Evolutionary conservation across 2,113 vertebrate genomes (phyloP), one percentile per base, ranked within the genome.

Genomic region (Mormoops blainvillei): DNA sequence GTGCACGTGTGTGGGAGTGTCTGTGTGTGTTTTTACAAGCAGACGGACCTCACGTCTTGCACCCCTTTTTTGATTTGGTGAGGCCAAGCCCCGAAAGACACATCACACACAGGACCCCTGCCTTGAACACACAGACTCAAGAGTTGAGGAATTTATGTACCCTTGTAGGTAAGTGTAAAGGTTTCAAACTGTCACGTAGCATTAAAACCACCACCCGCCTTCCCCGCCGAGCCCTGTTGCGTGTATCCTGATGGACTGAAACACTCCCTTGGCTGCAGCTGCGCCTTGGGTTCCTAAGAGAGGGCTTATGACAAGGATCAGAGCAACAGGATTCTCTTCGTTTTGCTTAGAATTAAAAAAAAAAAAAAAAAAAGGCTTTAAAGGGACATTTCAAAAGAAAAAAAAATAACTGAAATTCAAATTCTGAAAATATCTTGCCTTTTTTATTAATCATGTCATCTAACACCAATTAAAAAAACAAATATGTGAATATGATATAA

Each of bases 401-500:
- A 96, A 96, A 70, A 87, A 97, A 95, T 36, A 92, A 85, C 97
- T 97, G 82, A 97, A 98, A 98, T 97, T 90, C 94, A 74, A 8
- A 67, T 95, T 97, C 96, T 96, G 96, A 98, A 96, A 98, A 96
- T 97, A 96, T 94, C 67, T 81, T 93, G 89, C 96, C 95, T 98
- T 98, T 97, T 98, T 91, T 97, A 97, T 86, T 97, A 87, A 98
- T 96, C 97, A 97, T 94, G 94, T 98, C 96, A 96, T 98, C 96
- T 98, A 98, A 98, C 95, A 98, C 98, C 97, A 98, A 98, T 98
- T 98, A 98, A 98, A 98, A 98, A 98, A 98, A 89, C 98, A 98
- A 98, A 98, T 90, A 98, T 91, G 98, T 96, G 98, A 98, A 97
- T 98, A 97, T 97, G 98, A 98, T 98, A 98, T 98, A 98, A 99